These are phyloP conservation scores for Hyles lineata DNA, from an alignment of 2,888 invertebrate species.

Conservation along the genomic window DNA sequence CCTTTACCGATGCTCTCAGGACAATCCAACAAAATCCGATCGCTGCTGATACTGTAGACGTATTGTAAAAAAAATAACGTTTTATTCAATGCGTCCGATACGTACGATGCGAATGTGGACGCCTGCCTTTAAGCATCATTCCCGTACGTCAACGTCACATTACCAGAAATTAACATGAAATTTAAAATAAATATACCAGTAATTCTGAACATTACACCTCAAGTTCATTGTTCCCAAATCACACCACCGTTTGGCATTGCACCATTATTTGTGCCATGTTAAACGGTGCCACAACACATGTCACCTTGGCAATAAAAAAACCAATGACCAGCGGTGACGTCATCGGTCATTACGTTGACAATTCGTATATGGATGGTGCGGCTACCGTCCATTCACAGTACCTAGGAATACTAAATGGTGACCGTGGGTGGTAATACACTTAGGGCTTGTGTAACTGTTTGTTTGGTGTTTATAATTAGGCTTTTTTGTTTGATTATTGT, in stretches of 20 bases:
- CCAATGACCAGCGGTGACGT: not conserved
- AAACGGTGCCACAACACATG: slow-evolving; percentile 7
- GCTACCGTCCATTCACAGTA: not conserved
- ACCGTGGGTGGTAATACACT: slow-evolving; percentile 14
- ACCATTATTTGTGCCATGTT: not conserved
- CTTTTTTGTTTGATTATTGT: not conserved
- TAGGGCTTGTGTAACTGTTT: not conserved
- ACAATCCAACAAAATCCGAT: too few species aligned
- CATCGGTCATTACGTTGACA: not conserved
- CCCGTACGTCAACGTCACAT: not conserved
- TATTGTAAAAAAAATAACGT: too few species aligned
- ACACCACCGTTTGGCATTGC: not conserved
- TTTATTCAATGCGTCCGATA: too few species aligned
- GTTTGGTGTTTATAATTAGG: not conserved
- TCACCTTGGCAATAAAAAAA: not conserved
- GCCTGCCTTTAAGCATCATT: not conserved
- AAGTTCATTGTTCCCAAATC: not conserved
- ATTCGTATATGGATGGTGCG: slow-evolving; percentile 10
- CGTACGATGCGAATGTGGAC: too few species aligned
- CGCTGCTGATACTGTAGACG: too few species aligned
- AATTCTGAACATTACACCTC: not conserved
- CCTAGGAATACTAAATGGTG: slow-evolving; percentile 24
- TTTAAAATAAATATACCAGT: not conserved
- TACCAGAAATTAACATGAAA: not conserved
- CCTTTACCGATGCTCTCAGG: too few species aligned